Conservation (phyloP, 1,140 invertebrate genomes). For the Zophobas morio region DNA sequence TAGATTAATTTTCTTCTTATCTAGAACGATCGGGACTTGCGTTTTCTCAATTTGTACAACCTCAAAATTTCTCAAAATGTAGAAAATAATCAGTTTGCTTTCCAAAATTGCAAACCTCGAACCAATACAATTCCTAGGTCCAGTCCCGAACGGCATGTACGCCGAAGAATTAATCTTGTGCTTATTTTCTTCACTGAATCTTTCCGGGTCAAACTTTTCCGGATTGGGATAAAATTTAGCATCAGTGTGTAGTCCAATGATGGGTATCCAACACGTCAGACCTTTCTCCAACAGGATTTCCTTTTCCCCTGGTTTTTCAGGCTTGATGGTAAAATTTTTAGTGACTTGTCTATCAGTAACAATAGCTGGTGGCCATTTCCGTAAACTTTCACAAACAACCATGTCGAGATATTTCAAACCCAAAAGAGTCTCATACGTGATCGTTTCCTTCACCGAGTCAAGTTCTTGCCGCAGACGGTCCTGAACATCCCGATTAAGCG, state of each 20-base stretch:
- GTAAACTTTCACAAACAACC: slow-evolving; percentile 69
- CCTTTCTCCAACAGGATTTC: slow-evolving; percentile 62
- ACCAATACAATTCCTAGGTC: slow-evolving; percentile 70
- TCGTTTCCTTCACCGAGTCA: slow-evolving; percentile 54
- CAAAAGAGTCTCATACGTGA: slow-evolving; percentile 47
- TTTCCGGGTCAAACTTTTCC: slow-evolving; percentile 73
- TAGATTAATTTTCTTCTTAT: slow-evolving; percentile 52
- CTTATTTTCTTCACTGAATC: slow-evolving; percentile 66
- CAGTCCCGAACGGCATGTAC: slow-evolving; percentile 55
- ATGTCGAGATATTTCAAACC: slow-evolving; percentile 33
- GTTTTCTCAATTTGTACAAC: slow-evolving; percentile 65
- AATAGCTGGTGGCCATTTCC: slow-evolving; percentile 71
- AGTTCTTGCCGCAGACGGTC: slow-evolving; percentile 65
- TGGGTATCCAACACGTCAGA: slow-evolving; percentile 59
- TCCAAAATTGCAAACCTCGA: slow-evolving; percentile 51
- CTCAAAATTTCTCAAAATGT: slow-evolving; percentile 40
- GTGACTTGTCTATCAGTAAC: slow-evolving; percentile 69
- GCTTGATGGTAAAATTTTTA: slow-evolving; percentile 69
- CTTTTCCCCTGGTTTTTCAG: slow-evolving; percentile 11
- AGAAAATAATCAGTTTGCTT: background rate
- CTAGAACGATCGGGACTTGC: slow-evolving; percentile 55
- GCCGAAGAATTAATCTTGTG: slow-evolving; percentile 65
- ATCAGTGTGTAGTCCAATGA: slow-evolving; percentile 70
- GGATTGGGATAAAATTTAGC: slow-evolving; percentile 64
- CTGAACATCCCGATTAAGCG: slow-evolving; percentile 67